Evolutionary conservation across 2,797 vertebrate genomes (phyloP), one percentile per base, ranked within the genome.

Genomic region (Acanthornis magna): DNA sequence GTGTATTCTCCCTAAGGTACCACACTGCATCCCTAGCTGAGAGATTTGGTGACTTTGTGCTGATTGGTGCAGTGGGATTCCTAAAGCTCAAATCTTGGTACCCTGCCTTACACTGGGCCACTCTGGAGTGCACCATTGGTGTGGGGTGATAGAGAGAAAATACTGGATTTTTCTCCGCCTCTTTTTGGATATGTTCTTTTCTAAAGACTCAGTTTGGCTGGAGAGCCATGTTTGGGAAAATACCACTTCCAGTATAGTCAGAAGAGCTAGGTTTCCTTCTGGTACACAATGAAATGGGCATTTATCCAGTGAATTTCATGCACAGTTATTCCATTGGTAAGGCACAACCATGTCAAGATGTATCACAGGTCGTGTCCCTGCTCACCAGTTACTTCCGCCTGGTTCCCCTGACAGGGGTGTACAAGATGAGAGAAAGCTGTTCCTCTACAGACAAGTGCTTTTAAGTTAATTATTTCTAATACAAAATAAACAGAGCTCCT

Each of bases 11-110:
- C 11, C 23, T 17, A 23, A 60, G 23, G 8, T 30, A 61, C 4
- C 13, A 4, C 29, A 13, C 8, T n/a, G 19, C 8, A 29, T 54
- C 21, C 6, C 42, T 23, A 67, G n/a, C 20, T 0, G 1, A 66
- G 25, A n/a, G 6, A 34, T 55, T 27, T 38, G 15, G 57, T 72
- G 73, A 60, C 26, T 77, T 50, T 45, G 4, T 77, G 36, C 15
- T 74, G 50, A 48, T 15, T 45, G 25, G 7, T 21, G 8, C 32
- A 45, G 36, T 43, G 21, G 32, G 21, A 83, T 74, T 80, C 29
- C 30, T n/a, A 77, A 55, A 89, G 13, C 12, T 43, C 17, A 53
- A 25, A 76, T 51, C 18, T 43, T 54, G 17, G 8, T 54, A 62
- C 38, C 4, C 15, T 71, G 51, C 30, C 58, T 62, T 89, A 18